Percentiles rank a stretch among this genome's conserved stretches.
Evolutionary conservation across 2,797 vertebrate species (phyloP).

Genomic region (Cynopterus sphinx): DNA sequence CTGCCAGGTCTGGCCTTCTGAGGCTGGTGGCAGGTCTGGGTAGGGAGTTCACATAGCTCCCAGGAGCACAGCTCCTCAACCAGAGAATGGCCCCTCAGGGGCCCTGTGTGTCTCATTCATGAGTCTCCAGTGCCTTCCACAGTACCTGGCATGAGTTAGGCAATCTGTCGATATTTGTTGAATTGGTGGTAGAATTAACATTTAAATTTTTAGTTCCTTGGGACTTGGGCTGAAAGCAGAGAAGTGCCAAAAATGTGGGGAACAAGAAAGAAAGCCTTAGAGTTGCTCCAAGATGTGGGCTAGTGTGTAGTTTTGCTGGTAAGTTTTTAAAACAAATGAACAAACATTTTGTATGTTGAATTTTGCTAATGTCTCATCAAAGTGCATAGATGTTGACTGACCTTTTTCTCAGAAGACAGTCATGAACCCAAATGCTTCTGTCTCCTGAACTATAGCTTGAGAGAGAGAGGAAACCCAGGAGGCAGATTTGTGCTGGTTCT

Average conservation of each 20-base stretch:
- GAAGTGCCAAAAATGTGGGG: background rate
- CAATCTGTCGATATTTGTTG: background rate
- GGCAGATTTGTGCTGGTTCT: background rate
- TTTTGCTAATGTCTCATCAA: background rate
- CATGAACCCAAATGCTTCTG: background rate
- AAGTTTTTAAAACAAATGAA: background rate
- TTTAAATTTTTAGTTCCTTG: constrained; percentile 7
- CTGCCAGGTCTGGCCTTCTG: background rate
- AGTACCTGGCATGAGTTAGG: background rate
- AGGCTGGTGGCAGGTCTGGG: background rate
- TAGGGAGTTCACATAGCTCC: background rate
- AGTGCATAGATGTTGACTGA: background rate
- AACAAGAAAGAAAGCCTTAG: background rate
- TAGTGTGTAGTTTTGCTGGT: background rate
- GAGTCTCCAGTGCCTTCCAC: background rate
- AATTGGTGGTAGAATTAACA: background rate
- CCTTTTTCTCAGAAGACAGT: background rate
- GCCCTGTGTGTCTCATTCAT: rapidly evolving
- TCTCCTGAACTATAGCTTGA: background rate
- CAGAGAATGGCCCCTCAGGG: background rate
- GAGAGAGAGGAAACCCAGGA: background rate
- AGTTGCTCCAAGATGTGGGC: background rate
- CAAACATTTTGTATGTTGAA: background rate
- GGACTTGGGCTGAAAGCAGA: background rate
- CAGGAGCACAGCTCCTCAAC: background rate